A percentile compares a stretch with the other conserved stretches of the same genome.
Evolutionary conservation across 2,797 vertebrate species (phyloP).

Genomic region (Philypnodon macrostomus): DNA sequence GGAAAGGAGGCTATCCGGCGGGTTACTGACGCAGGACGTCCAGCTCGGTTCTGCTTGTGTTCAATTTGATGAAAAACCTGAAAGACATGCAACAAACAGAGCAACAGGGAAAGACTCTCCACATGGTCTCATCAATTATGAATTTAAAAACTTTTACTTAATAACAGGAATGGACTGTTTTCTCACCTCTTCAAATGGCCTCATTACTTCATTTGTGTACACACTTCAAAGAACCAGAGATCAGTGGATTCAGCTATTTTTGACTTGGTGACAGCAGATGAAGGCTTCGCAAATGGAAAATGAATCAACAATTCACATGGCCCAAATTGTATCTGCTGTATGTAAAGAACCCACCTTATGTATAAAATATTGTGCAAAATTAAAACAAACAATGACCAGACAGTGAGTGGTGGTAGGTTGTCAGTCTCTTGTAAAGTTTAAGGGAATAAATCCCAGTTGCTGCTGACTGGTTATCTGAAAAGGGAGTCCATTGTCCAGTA

Average conservation of each 20-base stretch:
- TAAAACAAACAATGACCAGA: constrained; percentile 19
- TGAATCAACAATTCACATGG: constrained; percentile 15
- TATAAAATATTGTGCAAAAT: constrained; percentile 14
- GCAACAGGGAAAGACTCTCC: constrained; percentile 24
- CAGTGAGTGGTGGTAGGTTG: constrained; percentile 41
- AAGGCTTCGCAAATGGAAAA: constrained; percentile 13
- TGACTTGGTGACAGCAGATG: constrained; percentile 40
- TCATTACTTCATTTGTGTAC: constrained; percentile 21
- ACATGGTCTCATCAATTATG: constrained; percentile 32
- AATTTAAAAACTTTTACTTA: constrained; percentile 18
- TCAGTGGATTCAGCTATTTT: constrained; percentile 44
- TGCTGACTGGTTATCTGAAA: constrained; percentile 26
- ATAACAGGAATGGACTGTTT: constrained; percentile 28
- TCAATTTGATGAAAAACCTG: constrained; percentile 18
- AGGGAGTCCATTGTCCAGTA: constrained; percentile 32
- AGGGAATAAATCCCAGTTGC: constrained; percentile 22
- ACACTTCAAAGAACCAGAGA: no score
- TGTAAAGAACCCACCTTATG: no score
- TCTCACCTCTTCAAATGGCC: constrained; percentile 36
- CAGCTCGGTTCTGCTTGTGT: constrained; percentile 5
- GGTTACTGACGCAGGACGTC: constrained; percentile 70
- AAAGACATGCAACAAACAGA: constrained; percentile 50
- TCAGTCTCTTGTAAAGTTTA: constrained; percentile 44
- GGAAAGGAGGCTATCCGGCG: constrained; percentile 80
- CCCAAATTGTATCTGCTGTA: constrained; percentile 14